phyloP scores from a whole-genome alignment of 2,113 vertebrate genomes.

The Pachypanchax playfairii region DNA sequence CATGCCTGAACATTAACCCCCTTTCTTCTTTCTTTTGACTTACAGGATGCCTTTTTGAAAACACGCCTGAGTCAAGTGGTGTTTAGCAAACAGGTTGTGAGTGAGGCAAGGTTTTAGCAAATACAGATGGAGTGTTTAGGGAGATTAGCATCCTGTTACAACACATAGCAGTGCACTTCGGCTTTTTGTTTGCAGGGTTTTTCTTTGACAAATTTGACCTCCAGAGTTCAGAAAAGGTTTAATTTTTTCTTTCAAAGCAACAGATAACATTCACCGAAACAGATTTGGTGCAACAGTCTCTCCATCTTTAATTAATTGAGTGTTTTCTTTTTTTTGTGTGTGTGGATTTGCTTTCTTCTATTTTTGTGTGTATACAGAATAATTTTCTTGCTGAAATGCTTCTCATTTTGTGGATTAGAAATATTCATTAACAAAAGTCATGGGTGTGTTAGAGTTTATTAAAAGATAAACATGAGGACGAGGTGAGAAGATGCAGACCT shows the following conservation, averaged over 20 bases:
- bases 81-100: conserved; percentile 55
- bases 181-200: conserved; percentile 60
- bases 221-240: conserved; percentile 54
- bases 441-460: conserved; percentile 48
- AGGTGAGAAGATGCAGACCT: conserved; percentile 70
- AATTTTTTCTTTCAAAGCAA: no score
- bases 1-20: conserved; percentile 19
- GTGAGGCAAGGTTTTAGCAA: conserved; percentile 70
- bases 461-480: conserved; percentile 69
- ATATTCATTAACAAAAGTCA: conserved; percentile 34
- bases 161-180: conserved; percentile 55
- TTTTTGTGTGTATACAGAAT: no score
- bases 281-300: no score
- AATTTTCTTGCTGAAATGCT: no score
- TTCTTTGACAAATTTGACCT: conserved; percentile 60
- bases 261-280: conserved; percentile 43
- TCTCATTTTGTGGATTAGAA: no score
- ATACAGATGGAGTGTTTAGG: conserved; percentile 69
- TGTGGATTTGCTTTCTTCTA: no score
- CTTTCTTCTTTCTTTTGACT: conserved; percentile 30
- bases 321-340: no score
- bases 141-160: conserved; percentile 72
- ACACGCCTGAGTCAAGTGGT: conserved; percentile 33
- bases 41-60: conserved; percentile 30
- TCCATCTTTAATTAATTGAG: no score